phyloP scores from a whole-genome alignment of 2,113 vertebrate species.

The Grus americana region DNA sequence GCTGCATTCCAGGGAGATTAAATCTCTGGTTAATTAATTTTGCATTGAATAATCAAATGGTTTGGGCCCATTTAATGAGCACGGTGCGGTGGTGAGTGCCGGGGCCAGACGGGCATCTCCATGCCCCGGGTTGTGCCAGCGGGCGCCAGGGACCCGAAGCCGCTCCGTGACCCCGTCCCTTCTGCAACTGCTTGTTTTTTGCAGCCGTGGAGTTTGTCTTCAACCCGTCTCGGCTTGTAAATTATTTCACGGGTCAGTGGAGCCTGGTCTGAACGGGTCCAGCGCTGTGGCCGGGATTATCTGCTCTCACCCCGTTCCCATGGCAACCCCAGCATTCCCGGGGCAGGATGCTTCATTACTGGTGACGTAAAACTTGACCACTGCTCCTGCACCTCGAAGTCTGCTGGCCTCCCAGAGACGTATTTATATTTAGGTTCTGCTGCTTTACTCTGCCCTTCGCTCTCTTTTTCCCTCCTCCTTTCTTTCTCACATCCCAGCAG shows the following conservation, averaged over 20 bases:
- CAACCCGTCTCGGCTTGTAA: background rate
- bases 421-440: background rate
- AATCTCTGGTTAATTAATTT: background rate
- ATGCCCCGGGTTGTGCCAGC: background rate
- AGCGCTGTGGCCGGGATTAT: rapidly evolving
- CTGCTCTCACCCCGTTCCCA: background rate
- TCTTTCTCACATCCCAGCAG: background rate
- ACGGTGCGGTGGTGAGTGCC: rapidly evolving
- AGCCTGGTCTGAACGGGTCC: background rate
- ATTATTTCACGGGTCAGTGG: background rate
- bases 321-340: slow-evolving; percentile 4
- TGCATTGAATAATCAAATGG: background rate
- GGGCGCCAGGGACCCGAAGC: rapidly evolving
- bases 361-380: background rate
- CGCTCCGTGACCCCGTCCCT: background rate
- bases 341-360: background rate
- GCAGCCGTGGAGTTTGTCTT: background rate
- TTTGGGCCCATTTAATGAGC: background rate
- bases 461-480: background rate
- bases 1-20: background rate
- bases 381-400: background rate
- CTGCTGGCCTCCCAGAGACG: background rate
- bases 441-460: background rate
- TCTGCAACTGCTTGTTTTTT: rapidly evolving
- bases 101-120: background rate